Evolutionary conservation across 2,888 invertebrate genomes (phyloP), one percentile per base, ranked within the genome.

Genomic region (Napeogenes inachia): DNA sequence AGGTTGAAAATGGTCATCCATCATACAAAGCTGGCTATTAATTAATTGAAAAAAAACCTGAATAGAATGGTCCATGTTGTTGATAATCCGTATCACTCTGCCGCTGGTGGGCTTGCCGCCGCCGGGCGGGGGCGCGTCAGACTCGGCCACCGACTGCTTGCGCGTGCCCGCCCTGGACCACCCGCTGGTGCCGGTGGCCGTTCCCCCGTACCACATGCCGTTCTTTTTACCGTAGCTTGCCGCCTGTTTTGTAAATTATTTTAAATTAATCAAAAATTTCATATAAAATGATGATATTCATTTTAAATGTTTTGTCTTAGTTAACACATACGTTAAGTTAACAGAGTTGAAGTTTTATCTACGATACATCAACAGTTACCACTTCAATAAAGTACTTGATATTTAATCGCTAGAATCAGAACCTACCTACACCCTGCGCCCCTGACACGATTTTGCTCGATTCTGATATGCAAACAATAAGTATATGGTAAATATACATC

Each of bases 221-320:
- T 96, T 96, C 91, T 96, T 97, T 88, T 96, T 96, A 66, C 96
- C 96, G 92, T 97, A 96, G 85, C 96, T 96, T 70, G 96, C 96
- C 76, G 96, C 95, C 96, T 96, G 87, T 45, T 33, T 47, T 38
- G n/a, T 32, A 13, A 33, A 35, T 54, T 30, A 35, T 0, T 35
- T 6, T 35, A 32, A n/a, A 4, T 54, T 33, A 30, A 4, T 35
- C 13, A 45, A 4, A 45, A 5, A 35, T 35, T 42, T 10, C 2
- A 42, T 42, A 10, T 10, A 42, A 42, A 42, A 42, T 12, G 42
- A 3, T 6, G 5, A 38, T 1, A 38, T 38, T 3, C 2, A 38
- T 38, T 38, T 3, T 6, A 38, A 38, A 38, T 42, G 42, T 42
- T 42, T 10, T 42, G 3, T 42, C 3, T 42, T 10, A 42, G 10